Base-by-base conservation (phyloP, 2,113 vertebrate species). In the Conger conger region DNA sequence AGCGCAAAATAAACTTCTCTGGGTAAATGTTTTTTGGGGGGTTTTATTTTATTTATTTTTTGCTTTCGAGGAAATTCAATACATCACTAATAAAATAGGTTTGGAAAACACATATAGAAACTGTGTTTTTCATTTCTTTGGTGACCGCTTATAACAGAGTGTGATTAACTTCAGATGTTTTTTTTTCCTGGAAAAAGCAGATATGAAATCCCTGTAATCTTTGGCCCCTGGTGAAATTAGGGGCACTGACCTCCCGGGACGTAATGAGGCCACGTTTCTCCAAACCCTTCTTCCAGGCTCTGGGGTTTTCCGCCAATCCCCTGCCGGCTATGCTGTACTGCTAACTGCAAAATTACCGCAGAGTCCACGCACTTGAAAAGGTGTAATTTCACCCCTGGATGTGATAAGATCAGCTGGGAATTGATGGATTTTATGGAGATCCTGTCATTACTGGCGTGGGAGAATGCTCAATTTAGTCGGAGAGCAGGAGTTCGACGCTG, bases 181-280 rank as follows among this genome's bases (percentile, higher is more conserved):
- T 54, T 84, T 79, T 18, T 88, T 78, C 83, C 79, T 88, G 87
- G 63, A 68, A 83, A 88, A 90, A 86, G 50, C 37, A 76, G 79
- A 81, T 85, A 77, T 86, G 68, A 91, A 88, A 89, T 88, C 63
- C 76, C 81, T 82, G 90, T 85, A 87, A 87, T 91, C 86, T 83
- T 77, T 91, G 87, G 86, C 87, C 86, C 86, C 83, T 79, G 68
- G 88, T 89, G 89, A 90, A 93, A 94, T 91, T 82, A 89, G 90
- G 92, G 91, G 85, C 92, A 87, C 18, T 90, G 90, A 92, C 91
- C 89, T 90, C 76, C 86, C 57, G 76, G 36, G 15, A 83, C 78
- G 88, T 91, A 92, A 94, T 93, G 92, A 89, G 83, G 84, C 85
- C 86, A 83, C 80, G 82, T 54, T 78, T 53, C 73, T 68, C 18